Base-by-base conservation (phyloP, 2,797 vertebrate genomes). In the Onychomys arenicola region DNA sequence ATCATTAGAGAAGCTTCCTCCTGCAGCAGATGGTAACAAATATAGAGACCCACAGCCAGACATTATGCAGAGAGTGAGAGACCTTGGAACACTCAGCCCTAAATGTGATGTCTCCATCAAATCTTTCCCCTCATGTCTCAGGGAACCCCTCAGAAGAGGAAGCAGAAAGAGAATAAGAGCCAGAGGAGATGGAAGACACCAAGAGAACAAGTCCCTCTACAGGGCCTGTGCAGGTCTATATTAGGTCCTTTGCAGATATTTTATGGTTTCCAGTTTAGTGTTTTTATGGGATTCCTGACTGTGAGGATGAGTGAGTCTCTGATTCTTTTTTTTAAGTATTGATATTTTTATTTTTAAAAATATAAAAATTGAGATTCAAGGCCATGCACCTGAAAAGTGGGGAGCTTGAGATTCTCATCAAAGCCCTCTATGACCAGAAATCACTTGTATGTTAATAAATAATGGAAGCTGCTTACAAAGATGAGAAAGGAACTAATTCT, bases 331-430 rank as follows among this genome's bases (percentile, higher is more conserved):
- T 65, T 32, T 3, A 83, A 32, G 17, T 6, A 84, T 32, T 84
- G 37, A 46, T 46, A 21, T 34, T 84, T 43, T 65, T 65, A 65
- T 84, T 83, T 63, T 10, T 46, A 83, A 61, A 83, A 63, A 32
- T 81, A 8, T 82, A 92, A 19, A 87, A 81, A 59, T 57, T 94
- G 59, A 86, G 55, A 93, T 76, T 93, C 37, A 86, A 13, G 6
- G 6, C 69, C 76, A 86, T 7, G 86, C 0, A 78, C 11, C 37
- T 90, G 40, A 76, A 87, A 93, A 88, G 32, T 84, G 23, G 27
- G 13, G 77, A 52, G 12, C 1, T 55, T 89, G 29, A 75, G 17
- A 83, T 29, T 91, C 86, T 61, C 6, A n/a, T 52, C 14, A 78
- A 88, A 81, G 17, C 25, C 46, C 69, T 69, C 46, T 61, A 29